Base-by-base conservation (phyloP, 2,113 vertebrate species). In the Azemiops feae region DNA sequence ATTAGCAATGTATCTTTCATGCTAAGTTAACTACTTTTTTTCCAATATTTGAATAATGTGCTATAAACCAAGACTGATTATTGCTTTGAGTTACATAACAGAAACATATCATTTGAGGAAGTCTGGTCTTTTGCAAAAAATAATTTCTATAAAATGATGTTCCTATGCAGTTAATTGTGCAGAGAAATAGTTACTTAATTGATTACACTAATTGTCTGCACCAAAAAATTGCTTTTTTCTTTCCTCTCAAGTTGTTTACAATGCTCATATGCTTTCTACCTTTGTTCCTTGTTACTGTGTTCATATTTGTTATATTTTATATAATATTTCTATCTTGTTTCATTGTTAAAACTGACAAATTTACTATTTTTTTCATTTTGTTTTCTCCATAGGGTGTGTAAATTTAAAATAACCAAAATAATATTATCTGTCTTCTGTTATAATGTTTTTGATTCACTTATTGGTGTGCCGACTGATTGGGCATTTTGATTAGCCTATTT, bases 1-100 rank as follows among this genome's bases (percentile, higher is more conserved):
- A 92, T 93, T 95, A 96, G 94, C 96, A 97, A 92, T 96, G 91
- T 20, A 92, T 22, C 69, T 96, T 96, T 97, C 95, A 95, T 95
- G 94, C 96, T 94, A 95, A 53, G 53, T 94, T 96, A 96, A 96
- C 93, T 93, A 91, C 91, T 89, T 92, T n/a, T 92, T 45, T 58
- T 60, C 39, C 58, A 95, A 94, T 96, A 95, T 94, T 81, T 95
- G 93, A 58, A 69, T 93, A 93, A 95, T 94, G 39, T 85, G 91
- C 93, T 58, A 8, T 89, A 95, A 96, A 95, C 85, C 0, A 0
- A 95, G 60, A 88, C 43, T 86, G 91, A 90, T 94, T 95, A 92
- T 69, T 93, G 39, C 93, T 95, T 95, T 53, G 54, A 34, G 60
- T 87, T 34, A 30, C 34, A 85, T 93, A 90, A 90, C 7, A 9